These are phyloP conservation scores for Laspeyria flexula DNA, from an alignment of 2,888 invertebrate genomes.

Conservation along the genomic window DNA sequence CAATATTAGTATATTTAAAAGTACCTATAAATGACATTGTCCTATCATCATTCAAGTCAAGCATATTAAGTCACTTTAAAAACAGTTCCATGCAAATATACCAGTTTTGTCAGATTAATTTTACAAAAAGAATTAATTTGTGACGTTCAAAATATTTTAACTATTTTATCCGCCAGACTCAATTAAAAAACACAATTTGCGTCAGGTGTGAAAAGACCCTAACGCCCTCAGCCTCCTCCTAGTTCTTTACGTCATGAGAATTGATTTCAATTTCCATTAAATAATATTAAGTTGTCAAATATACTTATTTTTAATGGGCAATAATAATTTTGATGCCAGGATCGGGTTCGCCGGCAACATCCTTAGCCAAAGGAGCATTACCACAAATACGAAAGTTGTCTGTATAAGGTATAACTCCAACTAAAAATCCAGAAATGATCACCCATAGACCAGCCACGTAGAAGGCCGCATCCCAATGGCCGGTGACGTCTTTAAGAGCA, in stretches of 20 bases:
- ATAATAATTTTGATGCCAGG: constrained; percentile 78
- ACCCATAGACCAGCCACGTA: constrained; percentile 94
- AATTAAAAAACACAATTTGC: too few relatives aligned
- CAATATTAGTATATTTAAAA: too few relatives aligned
- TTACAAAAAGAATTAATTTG: background rate
- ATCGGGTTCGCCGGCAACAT: constrained; percentile 75
- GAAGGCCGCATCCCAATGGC: constrained; percentile 92
- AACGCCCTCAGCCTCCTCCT: too few relatives aligned
- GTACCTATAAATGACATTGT: too few relatives aligned
- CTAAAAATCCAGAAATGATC: constrained; percentile 90
- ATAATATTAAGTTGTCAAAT: too few relatives aligned
- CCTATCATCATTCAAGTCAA: too few relatives aligned
- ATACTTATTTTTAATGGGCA: constrained; percentile 70
- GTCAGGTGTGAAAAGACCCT: too few relatives aligned
- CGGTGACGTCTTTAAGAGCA: constrained; percentile 87
- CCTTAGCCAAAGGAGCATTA: constrained; percentile 78
- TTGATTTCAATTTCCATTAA: too few relatives aligned
- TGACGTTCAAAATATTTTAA: too few relatives aligned
- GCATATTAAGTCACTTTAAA: too few relatives aligned
- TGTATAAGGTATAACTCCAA: constrained; percentile 88
- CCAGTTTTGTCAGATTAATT: background rate
- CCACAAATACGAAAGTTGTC: constrained; percentile 88
- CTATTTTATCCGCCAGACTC: too few relatives aligned
- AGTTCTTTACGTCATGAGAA: too few relatives aligned
- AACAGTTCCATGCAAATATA: constrained; percentile 3